Evolutionary conservation across 2,113 vertebrate species (phyloP), one percentile per base, ranked within the genome.

Genomic region (Oenanthe melanoleuca): DNA sequence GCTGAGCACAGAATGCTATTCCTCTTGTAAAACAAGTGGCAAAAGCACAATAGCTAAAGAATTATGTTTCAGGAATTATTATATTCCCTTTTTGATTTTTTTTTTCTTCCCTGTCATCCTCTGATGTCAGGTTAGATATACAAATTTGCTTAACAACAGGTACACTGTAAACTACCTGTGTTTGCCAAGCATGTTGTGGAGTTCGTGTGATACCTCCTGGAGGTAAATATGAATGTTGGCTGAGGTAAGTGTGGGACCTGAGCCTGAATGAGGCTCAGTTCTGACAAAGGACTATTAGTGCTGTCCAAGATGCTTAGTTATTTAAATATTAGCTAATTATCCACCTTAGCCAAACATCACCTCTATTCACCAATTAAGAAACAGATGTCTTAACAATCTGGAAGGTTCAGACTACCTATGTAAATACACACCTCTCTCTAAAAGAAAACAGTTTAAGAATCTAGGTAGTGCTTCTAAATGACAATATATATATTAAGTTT

Each of bases 261-360:
- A 61, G 33, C 38, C 29, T 24, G 38, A 59, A 55, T 0, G 5
- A 90, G 29, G 24, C 38, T 23, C 42, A 44, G 37, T 20, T 91
- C 72, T 77, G 18, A n/a, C 34, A 60, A 74, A 63, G 33, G 9
- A n/a, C 47, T 57, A 2, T 20, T 47, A 73, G 9, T 9, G 50
- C 19, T 45, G 42, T 37, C 26, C 72, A 83, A 45, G n/a, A 22
- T 64, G 34, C 44, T 70, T n/a, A 31, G 9, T 75, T 77, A 80
- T 56, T 74, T 74, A 91, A 92, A 78, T 44, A 80, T 21, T 28
- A 64, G 55, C 52, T 67, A 52, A 88, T 86, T 80, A 88, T 16
- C 47, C 44, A 20, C 22, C 24, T 9, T 64, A 60, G 64, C 22
- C 56, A 90, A 92, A 73, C 24, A 94, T 16, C 38, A 83, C 3